phyloP scores from a whole-genome alignment of 2,888 invertebrate species.

The Sussaba pulchella region DNA sequence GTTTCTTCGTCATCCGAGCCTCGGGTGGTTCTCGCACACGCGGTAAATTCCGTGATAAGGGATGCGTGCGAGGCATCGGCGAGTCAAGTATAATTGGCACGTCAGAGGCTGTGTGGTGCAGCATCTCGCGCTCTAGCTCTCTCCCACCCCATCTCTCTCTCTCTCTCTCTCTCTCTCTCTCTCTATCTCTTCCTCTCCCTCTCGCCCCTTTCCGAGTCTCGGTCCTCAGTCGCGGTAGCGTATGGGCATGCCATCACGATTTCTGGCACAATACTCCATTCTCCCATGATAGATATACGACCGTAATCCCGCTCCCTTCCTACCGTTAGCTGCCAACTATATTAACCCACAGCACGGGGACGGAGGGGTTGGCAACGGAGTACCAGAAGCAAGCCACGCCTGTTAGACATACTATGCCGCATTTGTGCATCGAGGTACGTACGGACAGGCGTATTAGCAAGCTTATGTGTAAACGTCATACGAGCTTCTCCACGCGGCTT shows the following conservation, averaged over 20 bases:
- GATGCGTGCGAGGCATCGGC: conserved; percentile 56
- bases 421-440: conserved; percentile 39
- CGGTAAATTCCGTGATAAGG: conserved; percentile 40
- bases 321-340: conserved; percentile 70
- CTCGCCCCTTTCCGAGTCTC: conserved; percentile 6
- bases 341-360: conserved; percentile 72
- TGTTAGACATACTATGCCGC: conserved; percentile 45
- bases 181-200: conserved; percentile 5
- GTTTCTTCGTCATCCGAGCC: conserved; percentile 43
- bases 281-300: conserved; percentile 81
- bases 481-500: not conserved
- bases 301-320: conserved; percentile 73
- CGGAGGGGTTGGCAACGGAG: conserved; percentile 1
- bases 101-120: conserved; percentile 66
- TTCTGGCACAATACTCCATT: conserved; percentile 81
- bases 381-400: conserved; percentile 58
- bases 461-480: conserved; percentile 22
- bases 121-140: too few relatives aligned
- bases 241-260: conserved; percentile 79
- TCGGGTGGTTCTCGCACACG: conserved; percentile 25
- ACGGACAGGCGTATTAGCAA: conserved; percentile 46
- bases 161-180: conserved; percentile 1
- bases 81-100: conserved; percentile 75
- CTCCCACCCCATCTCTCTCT: conserved; percentile 2
- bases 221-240: conserved; percentile 54